Conservation (phyloP, 2,888 invertebrate species). For the Hirtodrosophila cameraria region DNA sequence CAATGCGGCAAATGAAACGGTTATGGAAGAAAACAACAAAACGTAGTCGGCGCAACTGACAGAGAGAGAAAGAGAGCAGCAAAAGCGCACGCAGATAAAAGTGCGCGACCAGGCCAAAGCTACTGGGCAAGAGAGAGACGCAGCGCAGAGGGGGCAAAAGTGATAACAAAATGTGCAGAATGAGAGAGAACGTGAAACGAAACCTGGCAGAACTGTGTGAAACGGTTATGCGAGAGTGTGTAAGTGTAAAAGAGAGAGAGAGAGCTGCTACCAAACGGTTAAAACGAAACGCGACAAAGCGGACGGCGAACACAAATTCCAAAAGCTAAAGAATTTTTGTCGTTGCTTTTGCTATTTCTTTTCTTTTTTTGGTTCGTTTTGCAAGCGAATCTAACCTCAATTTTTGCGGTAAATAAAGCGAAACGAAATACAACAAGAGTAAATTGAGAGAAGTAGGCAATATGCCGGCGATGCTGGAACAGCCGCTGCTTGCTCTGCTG, state of each 20-base stretch:
- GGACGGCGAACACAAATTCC: conserved; percentile 39
- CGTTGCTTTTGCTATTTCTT: conserved; percentile 31
- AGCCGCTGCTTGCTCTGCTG: conserved; percentile 14
- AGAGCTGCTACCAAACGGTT: conserved; percentile 51
- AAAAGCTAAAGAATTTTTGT: conserved; percentile 62
- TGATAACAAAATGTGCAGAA: conserved; percentile 64
- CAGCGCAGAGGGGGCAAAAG: conserved; percentile 50
- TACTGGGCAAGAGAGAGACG: conserved; percentile 37
- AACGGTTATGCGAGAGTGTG: conserved; percentile 58
- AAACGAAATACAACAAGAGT: conserved; percentile 43
- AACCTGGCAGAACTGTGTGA: conserved; percentile 66
- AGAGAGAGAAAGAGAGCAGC: conserved; percentile 29
- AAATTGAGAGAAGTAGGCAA: conserved; percentile 26
- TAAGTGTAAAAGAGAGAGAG: conserved; percentile 8
- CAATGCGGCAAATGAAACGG: conserved; percentile 85
- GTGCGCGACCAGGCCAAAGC: conserved; percentile 35
- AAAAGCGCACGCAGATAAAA: conserved; percentile 57
- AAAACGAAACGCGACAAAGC: conserved; percentile 46
- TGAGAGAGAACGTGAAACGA: conserved; percentile 26
- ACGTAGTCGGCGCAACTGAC: conserved; percentile 51
- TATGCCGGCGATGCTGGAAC: conserved; percentile 51
- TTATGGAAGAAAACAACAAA: conserved; percentile 82
- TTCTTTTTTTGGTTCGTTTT: conserved; percentile 8
- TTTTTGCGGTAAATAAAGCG: conserved; percentile 64
- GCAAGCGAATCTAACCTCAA: conserved; percentile 60